phyloP scores from a whole-genome alignment of 2,113 vertebrate species.

The Acanthisitta chloris region DNA sequence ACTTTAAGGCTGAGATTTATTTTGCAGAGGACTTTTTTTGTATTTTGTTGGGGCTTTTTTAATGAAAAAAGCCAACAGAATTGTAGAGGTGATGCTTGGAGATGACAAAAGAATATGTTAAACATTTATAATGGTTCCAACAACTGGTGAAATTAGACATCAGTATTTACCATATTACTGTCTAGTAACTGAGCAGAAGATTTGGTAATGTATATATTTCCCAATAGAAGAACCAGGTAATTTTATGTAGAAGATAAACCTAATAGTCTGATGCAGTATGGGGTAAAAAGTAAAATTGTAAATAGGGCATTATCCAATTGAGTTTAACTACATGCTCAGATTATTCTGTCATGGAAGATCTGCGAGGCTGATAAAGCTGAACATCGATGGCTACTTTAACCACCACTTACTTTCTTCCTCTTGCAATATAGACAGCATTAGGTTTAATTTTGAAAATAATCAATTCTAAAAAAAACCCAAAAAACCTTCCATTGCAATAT shows the following conservation, averaged over 20 bases:
- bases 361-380: background rate
- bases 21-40: fast-evolving
- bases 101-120: background rate
- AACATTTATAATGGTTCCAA: background rate
- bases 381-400: background rate
- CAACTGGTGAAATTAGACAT: background rate
- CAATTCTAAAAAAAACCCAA: background rate
- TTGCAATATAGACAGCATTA: background rate
- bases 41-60: background rate
- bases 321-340: background rate
- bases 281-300: background rate
- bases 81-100: background rate
- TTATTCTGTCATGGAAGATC: background rate
- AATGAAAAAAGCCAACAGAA: background rate
- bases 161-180: background rate
- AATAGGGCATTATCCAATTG: background rate
- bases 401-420: background rate
- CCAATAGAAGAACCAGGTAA: background rate
- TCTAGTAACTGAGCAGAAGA: background rate
- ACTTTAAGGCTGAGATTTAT: background rate
- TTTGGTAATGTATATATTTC: background rate
- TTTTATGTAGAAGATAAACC: background rate
- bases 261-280: background rate
- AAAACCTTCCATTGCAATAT: no score
- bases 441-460: background rate